Conservation (phyloP, 2,797 vertebrate species). For the Enteromius afrohamiltoni region DNA sequence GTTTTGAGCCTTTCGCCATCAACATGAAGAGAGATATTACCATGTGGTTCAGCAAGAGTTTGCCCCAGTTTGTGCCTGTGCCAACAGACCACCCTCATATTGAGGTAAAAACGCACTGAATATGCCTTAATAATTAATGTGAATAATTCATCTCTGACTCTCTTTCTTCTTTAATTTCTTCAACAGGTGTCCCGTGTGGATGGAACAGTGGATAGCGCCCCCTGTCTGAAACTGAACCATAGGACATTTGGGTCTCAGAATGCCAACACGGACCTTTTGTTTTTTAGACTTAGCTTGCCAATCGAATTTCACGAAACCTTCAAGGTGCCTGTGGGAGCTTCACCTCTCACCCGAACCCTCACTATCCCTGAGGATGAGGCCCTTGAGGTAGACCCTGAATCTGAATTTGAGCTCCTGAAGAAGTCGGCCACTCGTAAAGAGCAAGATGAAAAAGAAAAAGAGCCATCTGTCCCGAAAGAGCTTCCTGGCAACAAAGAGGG, state of each 20-base stretch:
- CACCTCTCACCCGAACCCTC: slow-evolving; percentile 83
- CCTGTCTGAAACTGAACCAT: slow-evolving; percentile 88
- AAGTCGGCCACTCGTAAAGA: slow-evolving; percentile 87
- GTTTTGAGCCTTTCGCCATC: slow-evolving; percentile 93
- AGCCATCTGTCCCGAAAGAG: slow-evolving; percentile 74
- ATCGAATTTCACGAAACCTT: slow-evolving; percentile 92
- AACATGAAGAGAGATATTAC: slow-evolving; percentile 95
- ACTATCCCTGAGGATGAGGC: slow-evolving; percentile 88
- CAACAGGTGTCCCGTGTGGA: slow-evolving; percentile 86
- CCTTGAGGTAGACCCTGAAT: slow-evolving; percentile 86
- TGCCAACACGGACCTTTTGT: slow-evolving; percentile 87
- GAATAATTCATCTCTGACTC: no score
- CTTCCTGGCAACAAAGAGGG: slow-evolving; percentile 74
- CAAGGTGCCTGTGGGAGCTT: slow-evolving; percentile 85
- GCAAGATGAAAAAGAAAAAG: slow-evolving; percentile 86
- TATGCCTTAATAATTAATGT: background rate
- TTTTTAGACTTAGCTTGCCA: slow-evolving; percentile 90
- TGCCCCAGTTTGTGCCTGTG: slow-evolving; percentile 86
- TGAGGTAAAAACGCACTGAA: slow-evolving; percentile 75
- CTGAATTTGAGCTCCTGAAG: slow-evolving; percentile 90
- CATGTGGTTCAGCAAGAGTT: slow-evolving; percentile 96
- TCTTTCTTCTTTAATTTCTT: background rate
- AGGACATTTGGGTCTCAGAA: slow-evolving; percentile 90
- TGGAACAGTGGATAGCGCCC: slow-evolving; percentile 89
- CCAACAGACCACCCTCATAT: slow-evolving; percentile 87